These are phyloP conservation scores for Tetranychus cinnabarinus DNA, from an alignment of 1,140 invertebrate species.

Conservation along the genomic window DNA sequence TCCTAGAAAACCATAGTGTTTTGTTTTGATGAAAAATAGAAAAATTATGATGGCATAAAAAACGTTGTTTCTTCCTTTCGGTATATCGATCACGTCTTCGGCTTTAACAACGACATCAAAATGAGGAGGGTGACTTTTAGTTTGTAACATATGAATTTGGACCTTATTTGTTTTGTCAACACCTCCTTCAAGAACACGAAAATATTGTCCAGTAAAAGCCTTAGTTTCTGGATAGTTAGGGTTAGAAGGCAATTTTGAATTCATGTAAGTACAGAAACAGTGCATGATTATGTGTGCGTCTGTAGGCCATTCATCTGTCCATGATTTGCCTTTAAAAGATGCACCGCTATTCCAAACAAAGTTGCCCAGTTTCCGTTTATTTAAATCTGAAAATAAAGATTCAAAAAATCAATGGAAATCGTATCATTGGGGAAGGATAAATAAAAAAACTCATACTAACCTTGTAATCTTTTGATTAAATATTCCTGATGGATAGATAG, in stretches of 20 bases:
- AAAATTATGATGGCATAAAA: conserved; percentile 55
- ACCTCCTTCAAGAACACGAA: conserved; percentile 28
- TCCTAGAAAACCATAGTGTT: conserved; percentile 46
- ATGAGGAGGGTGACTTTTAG: conserved; percentile 39
- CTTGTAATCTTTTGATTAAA: conserved; percentile 42
- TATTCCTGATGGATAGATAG: conserved; percentile 56
- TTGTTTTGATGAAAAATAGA: conserved; percentile 42
- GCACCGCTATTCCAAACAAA: conserved; percentile 55
- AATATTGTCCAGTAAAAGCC: conserved; percentile 41
- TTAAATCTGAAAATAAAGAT: conserved; percentile 28
- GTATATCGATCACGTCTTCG: conserved; percentile 34
- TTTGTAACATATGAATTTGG: conserved; percentile 21
- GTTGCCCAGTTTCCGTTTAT: conserved; percentile 43
- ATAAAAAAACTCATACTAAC: conserved; percentile 14
- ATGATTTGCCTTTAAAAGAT: conserved; percentile 40
- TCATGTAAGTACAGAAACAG: conserved; percentile 50
- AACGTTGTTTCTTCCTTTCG: conserved; percentile 52
- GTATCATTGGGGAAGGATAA: background rate
- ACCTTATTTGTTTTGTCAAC: conserved; percentile 15
- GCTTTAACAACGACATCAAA: conserved; percentile 36
- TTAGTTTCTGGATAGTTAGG: conserved; percentile 45
- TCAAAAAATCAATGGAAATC: background rate
- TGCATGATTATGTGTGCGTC: conserved; percentile 65
- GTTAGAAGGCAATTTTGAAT: conserved; percentile 46
- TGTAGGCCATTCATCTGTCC: conserved; percentile 50